Evolutionary conservation across 1,140 invertebrate genomes (phyloP).

Genomic region (Neodiprion virginianus): DNA sequence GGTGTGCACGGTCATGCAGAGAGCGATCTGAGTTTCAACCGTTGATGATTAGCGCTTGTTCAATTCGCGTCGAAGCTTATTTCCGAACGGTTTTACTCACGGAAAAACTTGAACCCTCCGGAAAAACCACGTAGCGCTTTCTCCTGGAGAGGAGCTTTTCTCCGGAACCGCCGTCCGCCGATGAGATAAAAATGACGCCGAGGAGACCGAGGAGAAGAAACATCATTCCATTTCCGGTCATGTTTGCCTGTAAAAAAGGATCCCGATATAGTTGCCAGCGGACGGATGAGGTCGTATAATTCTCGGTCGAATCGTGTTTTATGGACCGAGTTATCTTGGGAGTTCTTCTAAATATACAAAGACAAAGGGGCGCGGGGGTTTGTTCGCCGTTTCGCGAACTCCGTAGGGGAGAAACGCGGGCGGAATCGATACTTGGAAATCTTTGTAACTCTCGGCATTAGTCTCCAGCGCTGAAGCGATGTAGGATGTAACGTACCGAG

Average conservation of each 20-base stretch:
- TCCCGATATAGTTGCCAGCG: background rate
- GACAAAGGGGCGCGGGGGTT: too few relatives aligned
- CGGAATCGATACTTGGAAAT: too few relatives aligned
- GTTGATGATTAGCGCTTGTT: conserved; percentile 2
- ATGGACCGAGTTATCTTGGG: background rate
- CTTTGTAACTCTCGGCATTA: too few relatives aligned
- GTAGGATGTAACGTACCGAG: too few relatives aligned
- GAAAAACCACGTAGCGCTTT: conserved; percentile 78
- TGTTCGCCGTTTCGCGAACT: too few relatives aligned
- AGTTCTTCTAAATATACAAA: background rate
- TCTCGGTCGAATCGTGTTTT: background rate
- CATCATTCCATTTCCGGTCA: conserved; percentile 20
- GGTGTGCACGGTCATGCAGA: conserved; percentile 68
- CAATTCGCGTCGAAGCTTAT: conserved; percentile 13
- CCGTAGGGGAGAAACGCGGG: too few relatives aligned
- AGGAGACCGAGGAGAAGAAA: conserved; percentile 26
- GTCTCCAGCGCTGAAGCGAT: too few relatives aligned
- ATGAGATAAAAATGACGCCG: conserved; percentile 31
- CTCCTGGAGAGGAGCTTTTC: conserved; percentile 64
- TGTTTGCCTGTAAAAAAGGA: conserved; percentile 5
- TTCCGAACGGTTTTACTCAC: conserved; percentile 62
- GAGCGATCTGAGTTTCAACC: conserved; percentile 59
- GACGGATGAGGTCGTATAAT: background rate
- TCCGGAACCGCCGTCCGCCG: conserved; percentile 15
- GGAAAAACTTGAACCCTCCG: conserved; percentile 77